Percentiles rank a stretch among this genome's conserved stretches.
These are phyloP conservation scores for Stomatorhinus walkeri DNA, from an alignment of 2,797 vertebrate species.

Conservation along the genomic window DNA sequence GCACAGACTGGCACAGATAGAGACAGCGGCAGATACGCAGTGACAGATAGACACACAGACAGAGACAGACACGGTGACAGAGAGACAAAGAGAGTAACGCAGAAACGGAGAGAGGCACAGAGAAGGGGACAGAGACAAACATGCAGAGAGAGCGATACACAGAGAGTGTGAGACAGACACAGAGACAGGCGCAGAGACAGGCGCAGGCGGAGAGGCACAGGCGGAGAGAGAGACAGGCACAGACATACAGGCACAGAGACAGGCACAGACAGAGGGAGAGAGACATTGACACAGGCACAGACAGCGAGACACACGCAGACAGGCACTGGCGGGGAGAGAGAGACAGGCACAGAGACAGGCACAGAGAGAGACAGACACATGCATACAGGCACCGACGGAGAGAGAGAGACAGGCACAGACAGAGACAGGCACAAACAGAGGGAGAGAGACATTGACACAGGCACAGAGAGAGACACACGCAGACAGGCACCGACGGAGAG, in stretches of 20 bases:
- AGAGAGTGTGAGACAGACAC: too few species aligned
- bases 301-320: not conserved
- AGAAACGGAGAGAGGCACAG: not conserved
- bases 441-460: not conserved
- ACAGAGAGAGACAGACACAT: too few species aligned
- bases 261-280: not conserved
- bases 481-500: not conserved
- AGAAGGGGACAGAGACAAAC: not conserved
- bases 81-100: not conserved
- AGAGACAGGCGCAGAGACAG: not conserved
- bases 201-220: not conserved
- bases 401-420: not conserved
- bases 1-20: not conserved
- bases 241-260: not conserved
- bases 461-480: not conserved
- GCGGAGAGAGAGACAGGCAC: not conserved
- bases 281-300: not conserved
- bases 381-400: not conserved
- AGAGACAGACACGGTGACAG: not conserved
- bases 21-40: not conserved
- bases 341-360: not conserved
- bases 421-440: not conserved
- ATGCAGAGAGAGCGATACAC: not conserved
- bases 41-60: not conserved
- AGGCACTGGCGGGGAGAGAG: not conserved